Evolutionary conservation across 1,140 invertebrate species (phyloP).

Genomic region (Drosophila sproati): DNA sequence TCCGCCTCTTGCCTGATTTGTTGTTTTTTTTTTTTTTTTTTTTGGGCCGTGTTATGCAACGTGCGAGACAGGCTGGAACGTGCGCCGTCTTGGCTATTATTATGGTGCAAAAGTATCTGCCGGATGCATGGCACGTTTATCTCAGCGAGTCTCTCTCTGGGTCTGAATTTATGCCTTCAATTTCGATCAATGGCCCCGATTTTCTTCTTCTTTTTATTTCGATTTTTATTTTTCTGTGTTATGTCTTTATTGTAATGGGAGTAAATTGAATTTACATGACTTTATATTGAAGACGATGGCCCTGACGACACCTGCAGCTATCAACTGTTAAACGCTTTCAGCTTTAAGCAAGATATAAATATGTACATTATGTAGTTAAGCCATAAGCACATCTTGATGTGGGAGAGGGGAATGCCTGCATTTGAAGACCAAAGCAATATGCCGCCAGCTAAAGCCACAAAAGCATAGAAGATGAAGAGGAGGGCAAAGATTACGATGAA

Average conservation of each 20-base stretch:
- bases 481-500: background rate
- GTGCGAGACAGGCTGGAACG: constrained; percentile 40
- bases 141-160: background rate
- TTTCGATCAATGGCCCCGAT: constrained; percentile 52
- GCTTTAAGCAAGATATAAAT: background rate
- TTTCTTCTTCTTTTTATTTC: no score
- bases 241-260: constrained; percentile 73
- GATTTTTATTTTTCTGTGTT: constrained; percentile 19
- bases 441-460: constrained; percentile 19
- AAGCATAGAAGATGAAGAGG: background rate
- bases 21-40: constrained; percentile 24
- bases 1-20: background rate
- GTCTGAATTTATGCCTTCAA: constrained; percentile 45
- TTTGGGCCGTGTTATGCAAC: constrained; percentile 48
- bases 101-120: constrained; percentile 50
- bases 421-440: constrained; percentile 22
- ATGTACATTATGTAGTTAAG: constrained; percentile 2
- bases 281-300: constrained; percentile 11
- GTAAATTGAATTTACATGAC: constrained; percentile 69
- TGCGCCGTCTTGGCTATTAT: constrained; percentile 32
- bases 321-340: background rate
- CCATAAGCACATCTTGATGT: constrained; percentile 7
- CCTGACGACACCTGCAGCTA: constrained; percentile 15
- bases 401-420: background rate
- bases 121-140: constrained; percentile 42